phyloP scores from a whole-genome alignment of 2,888 invertebrate genomes.

The Hartigia nigra region DNA sequence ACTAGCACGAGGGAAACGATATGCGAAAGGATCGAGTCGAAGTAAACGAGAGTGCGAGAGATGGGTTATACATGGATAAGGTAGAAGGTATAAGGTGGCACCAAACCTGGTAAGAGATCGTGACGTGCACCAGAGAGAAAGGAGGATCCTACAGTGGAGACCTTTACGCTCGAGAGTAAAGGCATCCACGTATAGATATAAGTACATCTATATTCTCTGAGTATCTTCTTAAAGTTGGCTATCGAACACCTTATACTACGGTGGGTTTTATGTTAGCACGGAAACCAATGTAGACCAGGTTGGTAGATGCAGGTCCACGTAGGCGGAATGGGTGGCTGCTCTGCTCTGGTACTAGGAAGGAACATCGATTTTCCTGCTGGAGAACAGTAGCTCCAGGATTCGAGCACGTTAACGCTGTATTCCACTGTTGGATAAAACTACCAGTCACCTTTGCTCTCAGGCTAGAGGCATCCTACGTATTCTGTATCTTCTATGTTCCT shows the following conservation, averaged over 20 bases:
- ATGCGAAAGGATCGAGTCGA: constrained; percentile 4
- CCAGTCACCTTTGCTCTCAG: background rate
- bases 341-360: background rate
- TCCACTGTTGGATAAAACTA: background rate
- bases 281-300: background rate
- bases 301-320: background rate
- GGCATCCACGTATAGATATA: constrained; percentile 12
- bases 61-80: constrained; percentile 8
- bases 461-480: background rate
- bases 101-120: constrained; percentile 39
- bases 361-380: background rate
- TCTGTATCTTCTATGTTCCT: background rate
- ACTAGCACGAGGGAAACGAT: background rate
- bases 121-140: constrained; percentile 55
- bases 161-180: constrained; percentile 45
- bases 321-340: background rate
- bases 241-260: background rate
- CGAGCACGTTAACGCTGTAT: background rate
- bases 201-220: background rate
- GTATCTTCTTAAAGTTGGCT: background rate
- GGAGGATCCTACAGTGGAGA: constrained; percentile 56
- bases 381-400: background rate
- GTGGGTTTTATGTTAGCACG: background rate
- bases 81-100: constrained; percentile 17
- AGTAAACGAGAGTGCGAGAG: constrained; percentile 16